Evolutionary conservation across 2,113 vertebrate genomes (phyloP), one percentile per base, ranked within the genome.

Genomic region (Archocentrus centrarchus): DNA sequence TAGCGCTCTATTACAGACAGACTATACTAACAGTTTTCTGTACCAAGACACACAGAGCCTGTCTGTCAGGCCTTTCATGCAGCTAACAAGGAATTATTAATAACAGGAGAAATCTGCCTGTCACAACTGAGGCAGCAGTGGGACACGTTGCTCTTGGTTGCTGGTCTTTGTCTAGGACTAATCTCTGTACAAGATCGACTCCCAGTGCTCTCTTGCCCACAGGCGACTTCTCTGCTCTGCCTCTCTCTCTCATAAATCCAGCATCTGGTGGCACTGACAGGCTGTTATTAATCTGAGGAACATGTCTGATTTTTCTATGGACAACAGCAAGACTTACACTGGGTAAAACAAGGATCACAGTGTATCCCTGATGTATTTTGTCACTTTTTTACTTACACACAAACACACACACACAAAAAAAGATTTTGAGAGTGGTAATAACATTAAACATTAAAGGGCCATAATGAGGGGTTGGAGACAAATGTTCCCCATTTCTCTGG

Each of bases 151-250:
- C 47, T 73, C 27, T 55, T 11, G 47, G 68, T 73, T 55, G 68
- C 79, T 86, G 86, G 58, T 91, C 82, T 86, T 87, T 87, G 84
- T 91, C 85, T 77, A 57, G 17, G 50, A 75, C 70, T 88, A 86
- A 91, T 91, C 89, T 89, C 78, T 73, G 68, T 64, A 55, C 70
- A 84, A 82, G 76, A 91, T 89, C 75, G 9, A 86, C 86, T 86
- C 76, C 86, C 79, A 78, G 76, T 3, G 58, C 59, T 24, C 70
- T 80, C 79, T 24, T 85, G 82, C 73, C 87, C 87, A 77, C 59
- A 59, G 82, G 81, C 84, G 53, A 47, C 75, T 75, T 82, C 77
- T 75, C 62, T 86, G 80, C 60, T 81, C 76, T 76, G 37, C 59
- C 78, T 83, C 76, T 39, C 76, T 39, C 59, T 61, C 68, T 60